Conservation (phyloP, 2,113 vertebrate species). For the Dascyllus trimaculatus region DNA sequence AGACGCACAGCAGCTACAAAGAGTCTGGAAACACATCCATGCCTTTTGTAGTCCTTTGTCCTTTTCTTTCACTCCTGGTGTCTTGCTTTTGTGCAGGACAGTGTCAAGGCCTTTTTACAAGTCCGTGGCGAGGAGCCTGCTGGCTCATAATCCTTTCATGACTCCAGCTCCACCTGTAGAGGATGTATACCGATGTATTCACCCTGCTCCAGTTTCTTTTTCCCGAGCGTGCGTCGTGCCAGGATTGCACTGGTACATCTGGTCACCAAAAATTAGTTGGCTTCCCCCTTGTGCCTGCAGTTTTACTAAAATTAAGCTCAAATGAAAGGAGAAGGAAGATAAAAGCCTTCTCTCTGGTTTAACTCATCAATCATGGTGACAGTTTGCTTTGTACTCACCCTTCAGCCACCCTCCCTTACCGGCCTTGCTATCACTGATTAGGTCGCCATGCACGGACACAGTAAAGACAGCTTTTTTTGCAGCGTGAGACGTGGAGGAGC, state of each 20-base stretch:
- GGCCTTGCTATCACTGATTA: conserved; percentile 28
- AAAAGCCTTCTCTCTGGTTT: conserved; percentile 31
- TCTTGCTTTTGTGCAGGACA: no score
- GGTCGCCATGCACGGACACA: conserved; percentile 18
- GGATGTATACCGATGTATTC: neutral
- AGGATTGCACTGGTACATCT: conserved; percentile 10
- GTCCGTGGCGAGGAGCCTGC: no score
- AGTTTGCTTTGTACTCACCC: conserved; percentile 34
- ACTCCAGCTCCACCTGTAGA: neutral
- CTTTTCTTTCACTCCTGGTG: no score
- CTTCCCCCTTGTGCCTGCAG: neutral
- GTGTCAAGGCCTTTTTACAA: no score
- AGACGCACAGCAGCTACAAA: no score
- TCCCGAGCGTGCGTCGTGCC: neutral
- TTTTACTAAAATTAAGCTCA: neutral
- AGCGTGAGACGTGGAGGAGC: conserved; percentile 30
- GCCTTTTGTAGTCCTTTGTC: no score
- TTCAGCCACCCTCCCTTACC: neutral
- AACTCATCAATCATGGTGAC: conserved; percentile 63
- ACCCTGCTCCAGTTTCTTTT: neutral
- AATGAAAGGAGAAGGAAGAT: conserved; percentile 14
- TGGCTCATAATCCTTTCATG: neutral
- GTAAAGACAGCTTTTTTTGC: conserved; percentile 24
- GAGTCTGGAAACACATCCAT: no score
- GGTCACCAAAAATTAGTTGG: neutral